Evolutionary conservation across 2,888 invertebrate genomes (phyloP).

Genomic region (Drosophila acutilabella): DNA sequence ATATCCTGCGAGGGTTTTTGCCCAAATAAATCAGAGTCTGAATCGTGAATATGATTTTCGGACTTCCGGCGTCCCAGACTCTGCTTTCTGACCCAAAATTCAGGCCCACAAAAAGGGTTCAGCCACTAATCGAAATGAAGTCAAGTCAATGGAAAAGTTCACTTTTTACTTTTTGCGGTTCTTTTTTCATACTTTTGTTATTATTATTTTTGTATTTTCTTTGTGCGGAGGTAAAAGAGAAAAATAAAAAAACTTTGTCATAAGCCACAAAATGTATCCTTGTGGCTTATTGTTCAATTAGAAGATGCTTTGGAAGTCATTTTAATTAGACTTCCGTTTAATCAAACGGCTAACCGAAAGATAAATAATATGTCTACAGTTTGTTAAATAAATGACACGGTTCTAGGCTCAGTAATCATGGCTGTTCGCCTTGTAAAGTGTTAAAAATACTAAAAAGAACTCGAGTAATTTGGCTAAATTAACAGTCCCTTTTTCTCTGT

Average conservation of each 20-base stretch:
- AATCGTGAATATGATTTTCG: slow-evolving; percentile 26
- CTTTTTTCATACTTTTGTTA: not conserved
- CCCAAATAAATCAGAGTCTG: slow-evolving; percentile 22
- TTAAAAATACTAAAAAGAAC: too few relatives aligned
- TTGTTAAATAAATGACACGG: too few relatives aligned
- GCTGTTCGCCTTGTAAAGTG: too few relatives aligned
- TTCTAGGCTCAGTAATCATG: too few relatives aligned
- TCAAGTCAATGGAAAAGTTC: slow-evolving; percentile 12
- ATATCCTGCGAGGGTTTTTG: slow-evolving; percentile 27
- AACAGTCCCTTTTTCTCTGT: too few relatives aligned
- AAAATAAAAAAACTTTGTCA: not conserved
- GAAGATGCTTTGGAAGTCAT: not conserved
- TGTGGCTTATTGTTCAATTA: slow-evolving; percentile 17
- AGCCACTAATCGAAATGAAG: slow-evolving; percentile 19
- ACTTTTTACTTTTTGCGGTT: slow-evolving; percentile 2
- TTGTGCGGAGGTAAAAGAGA: not conserved
- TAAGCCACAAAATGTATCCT: slow-evolving; percentile 7
- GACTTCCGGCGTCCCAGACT: slow-evolving; percentile 20
- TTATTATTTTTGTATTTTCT: not conserved
- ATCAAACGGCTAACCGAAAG: not conserved
- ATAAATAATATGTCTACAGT: not conserved
- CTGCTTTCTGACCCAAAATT: not conserved
- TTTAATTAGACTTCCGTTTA: slow-evolving; percentile 16
- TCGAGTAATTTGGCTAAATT: too few relatives aligned
- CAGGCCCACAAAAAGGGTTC: slow-evolving; percentile 20